Evolutionary conservation across 1,140 invertebrate genomes (phyloP), one percentile per base, ranked within the genome.

Genomic region (Sogatella furcifera): DNA sequence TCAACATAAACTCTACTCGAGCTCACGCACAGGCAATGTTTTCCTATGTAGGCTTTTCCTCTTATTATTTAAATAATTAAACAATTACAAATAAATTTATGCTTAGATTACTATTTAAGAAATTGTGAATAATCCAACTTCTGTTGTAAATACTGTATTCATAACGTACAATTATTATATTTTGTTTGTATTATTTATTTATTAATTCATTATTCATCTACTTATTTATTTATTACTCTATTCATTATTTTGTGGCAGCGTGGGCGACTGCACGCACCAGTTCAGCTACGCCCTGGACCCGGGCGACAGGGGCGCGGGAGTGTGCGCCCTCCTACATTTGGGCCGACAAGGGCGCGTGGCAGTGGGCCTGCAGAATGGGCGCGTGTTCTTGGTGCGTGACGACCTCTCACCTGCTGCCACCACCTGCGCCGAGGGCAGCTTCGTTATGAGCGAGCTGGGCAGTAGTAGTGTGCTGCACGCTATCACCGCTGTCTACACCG

Each of bases 391-490:
- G n/a, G 78, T 85, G 24, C 77, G 81, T 65, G 78, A 78, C 38
- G 78, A 81, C 59, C 73, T 74, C n/a, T 69, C 80, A 60, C 83
- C 84, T 21, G 76, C 71, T 60, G 82, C 76, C 59, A 80, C 76
- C 63, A 84, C 77, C 21, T 78, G 80, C 64, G 82, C 79, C 28
- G 83, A 85, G 71, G 84, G 84, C 21, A 82, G 79, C 34, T 89
- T 89, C 73, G 83, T 89, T 38, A 78, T 89, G 69, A 86, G 85
- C 1, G 88, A 90, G 74, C 77, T 90, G 13, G 85, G 85, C 52
- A 79, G 82, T 1, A 83, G 80, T 21, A 78, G 78, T 15, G 76
- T 78, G 44, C 72, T 88, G 28, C 78, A 83, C 64, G 79, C 80
- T 41, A 73, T 83, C 52, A 78, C 79, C 64, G 75, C 78, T 9